Base-by-base conservation (phyloP, 2,113 vertebrate species). In the Scomber japonicus region DNA sequence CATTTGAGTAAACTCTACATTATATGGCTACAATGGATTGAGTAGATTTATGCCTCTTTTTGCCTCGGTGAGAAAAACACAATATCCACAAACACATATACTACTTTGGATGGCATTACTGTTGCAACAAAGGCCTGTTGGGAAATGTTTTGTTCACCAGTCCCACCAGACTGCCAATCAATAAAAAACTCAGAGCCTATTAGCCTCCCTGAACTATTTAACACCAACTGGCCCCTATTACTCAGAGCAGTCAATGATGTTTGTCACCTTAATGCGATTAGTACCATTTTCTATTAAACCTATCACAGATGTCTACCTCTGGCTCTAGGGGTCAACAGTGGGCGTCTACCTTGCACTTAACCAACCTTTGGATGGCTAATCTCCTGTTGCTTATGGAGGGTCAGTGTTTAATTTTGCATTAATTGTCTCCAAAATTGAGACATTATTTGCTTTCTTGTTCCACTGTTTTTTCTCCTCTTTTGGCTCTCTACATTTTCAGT, bases 261-360 rank as follows among this genome's bases (percentile, higher is more conserved):
- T 90, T 93, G 92, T 92, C 88, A 92, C 86, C 71, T 90, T 91
- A 94, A 92, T 89, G 88, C 62, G 83, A 94, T 93, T 91, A 87
- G 88, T 77, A 91, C 76, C 70, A 54, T 84, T 87, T 87, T 85
- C 80, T 89, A 83, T 88, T 88, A 87, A 71, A 77, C 67, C 71
- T 56, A 76, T 85, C 83, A 74, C 74, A 76, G 51, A 88, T 73
- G 75, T 74, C 14, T 85, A 78, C 65, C 67, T 80, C 44, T 75
- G 72, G 65, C 60, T 83, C 21, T 35, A 57, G 67, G 55, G 80
- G 57, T 81, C 67, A 68, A 40, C 24, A 27, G 24, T 27, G 24
- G 24, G 24, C 24, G 24, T 27, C 63, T 72, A 61, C 19, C 63
- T 68, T 62, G 53, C 65, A 65, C 67, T 73, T 67, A 30, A 53